Percentiles rank a stretch among this genome's conserved stretches.
Evolutionary conservation across 2,113 vertebrate genomes (phyloP).

Genomic region (Hirundichthys speculiger): DNA sequence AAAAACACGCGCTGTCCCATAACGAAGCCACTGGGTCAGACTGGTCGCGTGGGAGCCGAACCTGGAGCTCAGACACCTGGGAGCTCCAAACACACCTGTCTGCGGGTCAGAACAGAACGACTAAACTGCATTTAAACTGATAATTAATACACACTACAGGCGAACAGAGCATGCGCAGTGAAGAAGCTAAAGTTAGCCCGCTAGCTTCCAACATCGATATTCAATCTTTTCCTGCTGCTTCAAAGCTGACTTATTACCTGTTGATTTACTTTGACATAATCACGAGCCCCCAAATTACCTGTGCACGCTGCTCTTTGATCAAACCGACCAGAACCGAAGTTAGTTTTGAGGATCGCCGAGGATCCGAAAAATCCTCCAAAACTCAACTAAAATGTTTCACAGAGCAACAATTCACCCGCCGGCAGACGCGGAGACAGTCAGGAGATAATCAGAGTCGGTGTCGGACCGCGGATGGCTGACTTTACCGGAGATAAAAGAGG

Average conservation of each 20-base stretch:
- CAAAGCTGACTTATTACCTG: not conserved
- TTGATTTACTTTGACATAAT: no score
- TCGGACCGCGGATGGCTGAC: not conserved
- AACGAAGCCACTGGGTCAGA: not conserved
- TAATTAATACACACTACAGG: not conserved
- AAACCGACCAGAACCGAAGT: no score
- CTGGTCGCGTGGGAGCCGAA: conserved; percentile 4
- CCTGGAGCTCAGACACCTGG: not conserved
- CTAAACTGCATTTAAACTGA: no score
- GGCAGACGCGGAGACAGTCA: accelerated
- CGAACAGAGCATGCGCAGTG: not conserved
- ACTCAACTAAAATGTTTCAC: accelerated
- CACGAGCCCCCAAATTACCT: no score
- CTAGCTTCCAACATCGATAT: no score
- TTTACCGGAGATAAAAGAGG: conserved; percentile 25
- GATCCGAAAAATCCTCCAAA: not conserved
- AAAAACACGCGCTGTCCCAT: not conserved
- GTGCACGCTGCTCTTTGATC: no score
- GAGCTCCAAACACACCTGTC: not conserved
- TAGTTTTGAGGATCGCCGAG: no score
- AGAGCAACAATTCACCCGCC: accelerated
- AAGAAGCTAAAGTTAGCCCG: conserved; percentile 29
- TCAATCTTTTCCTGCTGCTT: not conserved
- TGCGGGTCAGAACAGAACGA: no score
- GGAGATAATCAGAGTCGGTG: accelerated